Conservation (phyloP, 2,888 invertebrate genomes). For the Ichneumon xanthorius region DNA sequence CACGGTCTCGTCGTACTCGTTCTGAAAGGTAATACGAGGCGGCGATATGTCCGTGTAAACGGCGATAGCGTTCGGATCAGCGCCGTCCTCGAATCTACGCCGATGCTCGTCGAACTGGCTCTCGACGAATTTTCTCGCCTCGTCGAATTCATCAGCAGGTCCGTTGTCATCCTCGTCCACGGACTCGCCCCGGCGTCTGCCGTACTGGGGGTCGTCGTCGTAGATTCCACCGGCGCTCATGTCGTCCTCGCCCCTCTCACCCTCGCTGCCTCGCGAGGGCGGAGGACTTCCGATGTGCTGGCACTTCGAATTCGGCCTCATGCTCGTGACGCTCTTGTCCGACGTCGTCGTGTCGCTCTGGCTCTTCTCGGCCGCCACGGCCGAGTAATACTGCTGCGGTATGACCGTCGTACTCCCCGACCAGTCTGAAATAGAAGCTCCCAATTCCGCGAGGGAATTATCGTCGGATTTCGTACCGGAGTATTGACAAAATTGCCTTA, state of each 20-base stretch:
- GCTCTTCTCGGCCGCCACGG: constrained; percentile 79
- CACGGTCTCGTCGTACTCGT: constrained; percentile 80
- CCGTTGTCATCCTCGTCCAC: constrained; percentile 39
- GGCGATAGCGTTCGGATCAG: constrained; percentile 60
- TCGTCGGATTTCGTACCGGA: constrained; percentile 93
- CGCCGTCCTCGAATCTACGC: constrained; percentile 71
- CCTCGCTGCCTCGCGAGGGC: constrained; percentile 56
- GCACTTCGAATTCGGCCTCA: constrained; percentile 82
- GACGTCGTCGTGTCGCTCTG: constrained; percentile 83
- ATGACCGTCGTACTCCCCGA: constrained; percentile 92
- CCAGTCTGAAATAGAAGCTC: constrained; percentile 94
- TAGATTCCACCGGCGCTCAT: constrained; percentile 19
- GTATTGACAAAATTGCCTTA: constrained; percentile 88
- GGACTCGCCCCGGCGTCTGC: constrained; percentile 49
- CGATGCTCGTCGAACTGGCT: constrained; percentile 80
- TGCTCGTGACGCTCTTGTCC: constrained; percentile 82
- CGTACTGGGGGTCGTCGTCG: constrained; percentile 52
- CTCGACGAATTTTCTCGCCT: constrained; percentile 80
- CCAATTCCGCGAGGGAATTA: constrained; percentile 90
- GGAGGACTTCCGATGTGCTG: constrained; percentile 73
- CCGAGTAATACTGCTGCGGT: constrained; percentile 85
- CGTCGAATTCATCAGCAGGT: constrained; percentile 76
- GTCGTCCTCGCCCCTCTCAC: constrained; percentile 47
- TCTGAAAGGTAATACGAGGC: constrained; percentile 78
- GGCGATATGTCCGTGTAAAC: constrained; percentile 78